Percentiles rank a stretch among this genome's conserved stretches.
phyloP scores from a whole-genome alignment of 2,888 invertebrate species.

The Eupithecia abbreviata region DNA sequence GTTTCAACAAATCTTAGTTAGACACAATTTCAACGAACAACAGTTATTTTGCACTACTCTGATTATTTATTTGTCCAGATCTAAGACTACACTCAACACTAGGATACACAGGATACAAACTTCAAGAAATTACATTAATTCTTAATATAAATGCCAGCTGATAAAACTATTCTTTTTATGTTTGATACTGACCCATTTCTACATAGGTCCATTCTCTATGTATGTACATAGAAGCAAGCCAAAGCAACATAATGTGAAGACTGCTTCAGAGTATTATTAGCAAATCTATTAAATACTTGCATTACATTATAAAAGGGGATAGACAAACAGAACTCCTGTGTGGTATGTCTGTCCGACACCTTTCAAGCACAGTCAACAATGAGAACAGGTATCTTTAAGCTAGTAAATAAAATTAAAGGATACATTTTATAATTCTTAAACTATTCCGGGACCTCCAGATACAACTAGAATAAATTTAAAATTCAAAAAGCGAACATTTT shows the following conservation, averaged over 20 bases:
- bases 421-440: conserved; percentile 20
- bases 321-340: background rate
- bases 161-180: background rate
- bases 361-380: background rate
- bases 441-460: conserved; percentile 23
- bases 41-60: background rate
- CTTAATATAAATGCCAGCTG: background rate
- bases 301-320: background rate
- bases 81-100: background rate
- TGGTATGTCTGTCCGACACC: background rate
- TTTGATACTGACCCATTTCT: background rate
- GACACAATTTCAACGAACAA: background rate
- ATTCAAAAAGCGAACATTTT: conserved; percentile 29
- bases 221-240: background rate
- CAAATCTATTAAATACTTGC: background rate
- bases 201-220: background rate
- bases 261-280: conserved; percentile 1
- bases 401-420: conserved; percentile 21
- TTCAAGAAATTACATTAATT: background rate
- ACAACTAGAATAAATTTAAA: conserved; percentile 14
- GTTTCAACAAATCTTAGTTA: background rate
- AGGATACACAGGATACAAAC: background rate
- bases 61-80: background rate
- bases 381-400: background rate
- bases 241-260: background rate